Evolutionary conservation across 2,888 invertebrate genomes (phyloP), one percentile per base, ranked within the genome.

Genomic region (Cheilosia variabilis): DNA sequence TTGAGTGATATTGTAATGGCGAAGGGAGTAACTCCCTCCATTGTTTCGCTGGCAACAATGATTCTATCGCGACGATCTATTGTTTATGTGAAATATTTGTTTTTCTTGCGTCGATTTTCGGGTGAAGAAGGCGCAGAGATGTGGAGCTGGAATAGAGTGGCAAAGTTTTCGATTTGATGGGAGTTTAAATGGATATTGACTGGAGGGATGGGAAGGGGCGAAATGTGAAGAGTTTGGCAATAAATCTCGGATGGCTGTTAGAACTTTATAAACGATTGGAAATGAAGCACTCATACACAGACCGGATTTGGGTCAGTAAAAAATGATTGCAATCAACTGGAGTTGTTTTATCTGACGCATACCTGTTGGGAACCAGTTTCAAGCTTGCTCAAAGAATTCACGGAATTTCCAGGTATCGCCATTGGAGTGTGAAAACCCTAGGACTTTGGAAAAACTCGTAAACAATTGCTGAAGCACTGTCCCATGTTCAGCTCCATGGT

Each of bases 61-160:
- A 71, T 71, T 55, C 43, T 63, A 78, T 78, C 78, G 69, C 31
- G n/a, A 34, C 50, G 22, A 31, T 60, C 76, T 76, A 78, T 71
- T 71, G 69, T 71, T 71, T 57, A 50, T 19, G 53, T 69, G 68
- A 68, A 68, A 60, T 77, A 68, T 69, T 34, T 37, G 52, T 76
- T 77, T 62, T 45, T 31, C 55, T 43, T 31, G 52, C 57, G 78
- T 57, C 78, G 63, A 71, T 78, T 63, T 69, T 24, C 2, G 31
- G 37, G 2, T 47, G 24, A n/a, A n/a, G 68, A 9, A 22, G 66
- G 60, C 58, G 68, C 4, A 43, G 2, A 15, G 31, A 27, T 4
- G 50, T 31, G 10, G 10, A 6, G 27, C 27, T 27, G 6, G 27
- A 27, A 27, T 27, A 6, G 6, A 53, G 0, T 34, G 52, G n/a